Base-by-base conservation (phyloP, 2,113 vertebrate genomes). In the Trachemys scripta region DNA sequence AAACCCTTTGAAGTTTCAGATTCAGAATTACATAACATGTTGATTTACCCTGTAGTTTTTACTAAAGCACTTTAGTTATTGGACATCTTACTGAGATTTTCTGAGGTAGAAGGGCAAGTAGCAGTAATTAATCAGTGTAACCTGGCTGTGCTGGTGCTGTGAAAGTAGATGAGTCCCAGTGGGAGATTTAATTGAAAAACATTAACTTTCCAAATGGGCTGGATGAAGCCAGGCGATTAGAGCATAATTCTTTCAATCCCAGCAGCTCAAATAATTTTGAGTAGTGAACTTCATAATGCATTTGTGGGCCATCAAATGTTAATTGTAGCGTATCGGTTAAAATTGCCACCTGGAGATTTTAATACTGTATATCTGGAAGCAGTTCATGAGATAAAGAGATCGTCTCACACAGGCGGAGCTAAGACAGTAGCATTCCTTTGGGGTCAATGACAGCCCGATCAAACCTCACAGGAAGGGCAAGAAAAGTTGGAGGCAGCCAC, bases 151-250 rank as follows among this genome's bases (percentile, higher is more conserved):
- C 89, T 97, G 88, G 56, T 94, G 88, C 2, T 31, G 85, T 94
- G 88, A 94, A 89, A 89, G 49, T 92, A 94, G 97, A 95, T 94
- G 94, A 90, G 56, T 85, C 97, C 94, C 98, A 94, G 92, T n/a
- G 88, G 98, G 97, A 97, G 96, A 97, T 95, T 98, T 97, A 98
- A 98, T 95, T 98, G 81, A 96, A 98, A 97, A 97, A 94, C 97
- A 97, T 97, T 96, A 96, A 95, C 94, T 97, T 98, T 98, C 87
- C 94, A 97, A 98, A 98, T 97, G 82, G 96, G 87, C 92, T 96
- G 92, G 93, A 91, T 97, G 92, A 96, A 97, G 96, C 95, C 95
- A 97, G 92, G 87, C 91, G 91, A 98, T 98, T 98, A 98, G 94
- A 92, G 94, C 85, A 90, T 98, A 98, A 98, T 97, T 96, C 96